These are phyloP conservation scores for Coenonympha arcania DNA, from an alignment of 2,888 invertebrate genomes.

Conservation along the genomic window DNA sequence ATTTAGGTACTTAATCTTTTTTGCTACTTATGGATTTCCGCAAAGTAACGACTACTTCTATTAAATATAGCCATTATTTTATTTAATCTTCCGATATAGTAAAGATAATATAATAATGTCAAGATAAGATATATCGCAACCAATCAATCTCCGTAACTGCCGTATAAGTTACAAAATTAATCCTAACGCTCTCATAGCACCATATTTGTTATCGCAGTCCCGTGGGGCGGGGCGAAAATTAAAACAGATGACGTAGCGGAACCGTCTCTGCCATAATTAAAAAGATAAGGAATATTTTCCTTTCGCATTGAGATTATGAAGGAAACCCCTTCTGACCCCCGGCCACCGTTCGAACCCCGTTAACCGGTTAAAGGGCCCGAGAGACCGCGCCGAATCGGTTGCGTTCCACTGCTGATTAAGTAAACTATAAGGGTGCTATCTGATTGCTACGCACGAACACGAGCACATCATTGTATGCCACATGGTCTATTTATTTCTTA, in stretches of 20 bases:
- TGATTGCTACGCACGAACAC: too few species aligned
- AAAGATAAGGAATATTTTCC: conserved; percentile 73
- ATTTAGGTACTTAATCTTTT: too few species aligned
- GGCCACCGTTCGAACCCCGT: conserved; percentile 45
- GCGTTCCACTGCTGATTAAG: conserved; percentile 67
- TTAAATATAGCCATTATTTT: background rate
- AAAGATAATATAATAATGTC: too few species aligned
- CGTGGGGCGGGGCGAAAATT: conserved; percentile 57
- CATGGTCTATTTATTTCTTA: too few species aligned
- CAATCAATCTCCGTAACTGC: conserved; percentile 10
- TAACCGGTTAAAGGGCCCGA: conserved; percentile 63
- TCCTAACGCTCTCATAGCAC: conserved; percentile 31
- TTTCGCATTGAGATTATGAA: conserved; percentile 44
- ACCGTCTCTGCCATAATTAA: conserved; percentile 67
- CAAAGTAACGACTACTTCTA: too few species aligned
- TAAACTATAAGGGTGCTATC: conserved; percentile 67
- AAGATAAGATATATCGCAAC: background rate
- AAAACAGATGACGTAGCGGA: conserved; percentile 70
- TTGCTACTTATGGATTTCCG: too few species aligned
- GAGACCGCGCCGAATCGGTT: conserved; percentile 60
- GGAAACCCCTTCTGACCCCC: conserved; percentile 56
- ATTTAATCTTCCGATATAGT: background rate
- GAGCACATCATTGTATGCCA: too few species aligned
- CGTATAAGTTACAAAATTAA: conserved; percentile 27
- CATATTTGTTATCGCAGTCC: conserved; percentile 44